Conservation (phyloP, 1,140 invertebrate genomes). For the Tetragonula clypearis region DNA sequence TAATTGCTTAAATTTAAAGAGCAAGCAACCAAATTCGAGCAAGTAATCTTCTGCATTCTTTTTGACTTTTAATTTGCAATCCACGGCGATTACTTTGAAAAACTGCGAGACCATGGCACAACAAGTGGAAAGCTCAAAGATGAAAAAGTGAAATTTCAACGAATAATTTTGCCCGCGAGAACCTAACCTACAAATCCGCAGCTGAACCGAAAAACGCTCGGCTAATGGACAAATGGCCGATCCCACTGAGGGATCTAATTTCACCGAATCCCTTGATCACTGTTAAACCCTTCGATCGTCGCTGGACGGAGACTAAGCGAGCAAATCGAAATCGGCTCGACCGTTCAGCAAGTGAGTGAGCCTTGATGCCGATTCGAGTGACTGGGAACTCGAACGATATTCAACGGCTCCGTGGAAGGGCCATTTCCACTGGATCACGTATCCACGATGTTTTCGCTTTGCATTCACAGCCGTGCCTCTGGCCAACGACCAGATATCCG, state of each 20-base stretch:
- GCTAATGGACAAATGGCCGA: background rate
- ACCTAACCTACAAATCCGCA: too few relatives aligned
- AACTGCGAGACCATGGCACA: too few relatives aligned
- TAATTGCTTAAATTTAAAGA: too few relatives aligned
- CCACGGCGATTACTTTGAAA: too few relatives aligned
- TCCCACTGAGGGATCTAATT: background rate
- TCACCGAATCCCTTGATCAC: background rate
- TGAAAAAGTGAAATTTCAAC: too few relatives aligned
- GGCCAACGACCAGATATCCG: slow-evolving; percentile 1
- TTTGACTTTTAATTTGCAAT: too few relatives aligned
- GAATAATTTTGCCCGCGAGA: too few relatives aligned
- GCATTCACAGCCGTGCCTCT: slow-evolving; percentile 10
- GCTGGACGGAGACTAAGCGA: background rate
- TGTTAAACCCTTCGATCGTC: background rate
- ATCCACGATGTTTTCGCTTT: slow-evolving; percentile 23
- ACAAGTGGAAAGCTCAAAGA: too few relatives aligned
- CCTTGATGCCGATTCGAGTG: background rate
- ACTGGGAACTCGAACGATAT: background rate
- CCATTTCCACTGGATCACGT: background rate
- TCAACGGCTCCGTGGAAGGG: background rate
- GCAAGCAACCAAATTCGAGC: too few relatives aligned
- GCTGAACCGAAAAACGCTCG: background rate
- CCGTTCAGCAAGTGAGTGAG: too few relatives aligned
- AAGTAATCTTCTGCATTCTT: too few relatives aligned
- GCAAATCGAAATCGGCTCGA: background rate